These are phyloP conservation scores for Cepphus grylle DNA, from an alignment of 2,113 vertebrate species.

Conservation along the genomic window DNA sequence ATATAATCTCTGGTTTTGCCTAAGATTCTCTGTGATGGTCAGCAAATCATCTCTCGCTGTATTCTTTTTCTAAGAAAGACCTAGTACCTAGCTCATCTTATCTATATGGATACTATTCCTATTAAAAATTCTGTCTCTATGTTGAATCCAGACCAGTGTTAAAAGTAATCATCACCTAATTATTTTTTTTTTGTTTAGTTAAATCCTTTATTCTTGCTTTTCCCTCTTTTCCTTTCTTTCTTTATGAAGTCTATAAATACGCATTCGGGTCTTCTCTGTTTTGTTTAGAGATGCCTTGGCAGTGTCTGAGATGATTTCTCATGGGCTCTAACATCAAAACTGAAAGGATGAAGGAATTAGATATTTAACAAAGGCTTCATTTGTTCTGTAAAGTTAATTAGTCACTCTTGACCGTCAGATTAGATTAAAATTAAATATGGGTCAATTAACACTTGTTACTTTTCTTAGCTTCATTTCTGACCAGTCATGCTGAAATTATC, in stretches of 20 bases:
- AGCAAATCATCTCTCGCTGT: background rate
- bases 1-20: background rate
- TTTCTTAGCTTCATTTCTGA: constrained; percentile 36
- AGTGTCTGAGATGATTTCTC: constrained; percentile 38
- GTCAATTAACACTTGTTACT: constrained; percentile 56
- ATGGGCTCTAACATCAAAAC: constrained; percentile 18
- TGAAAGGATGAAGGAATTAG: constrained; percentile 21
- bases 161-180: background rate
- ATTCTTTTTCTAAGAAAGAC: background rate
- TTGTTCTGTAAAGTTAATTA: constrained; percentile 56
- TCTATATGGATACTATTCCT: background rate
- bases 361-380: constrained; percentile 54
- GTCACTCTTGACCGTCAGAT: constrained; percentile 42
- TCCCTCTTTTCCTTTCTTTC: background rate
- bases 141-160: background rate
- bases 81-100: background rate
- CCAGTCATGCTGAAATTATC: constrained; percentile 3
- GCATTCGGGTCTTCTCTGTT: background rate
- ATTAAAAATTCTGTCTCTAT: background rate
- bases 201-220: background rate
- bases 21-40: background rate
- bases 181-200: background rate
- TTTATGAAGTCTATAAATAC: background rate
- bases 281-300: constrained; percentile 31
- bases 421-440: constrained; percentile 61